Conservation (phyloP, 2,888 invertebrate genomes). For the Pollenia labialis region DNA sequence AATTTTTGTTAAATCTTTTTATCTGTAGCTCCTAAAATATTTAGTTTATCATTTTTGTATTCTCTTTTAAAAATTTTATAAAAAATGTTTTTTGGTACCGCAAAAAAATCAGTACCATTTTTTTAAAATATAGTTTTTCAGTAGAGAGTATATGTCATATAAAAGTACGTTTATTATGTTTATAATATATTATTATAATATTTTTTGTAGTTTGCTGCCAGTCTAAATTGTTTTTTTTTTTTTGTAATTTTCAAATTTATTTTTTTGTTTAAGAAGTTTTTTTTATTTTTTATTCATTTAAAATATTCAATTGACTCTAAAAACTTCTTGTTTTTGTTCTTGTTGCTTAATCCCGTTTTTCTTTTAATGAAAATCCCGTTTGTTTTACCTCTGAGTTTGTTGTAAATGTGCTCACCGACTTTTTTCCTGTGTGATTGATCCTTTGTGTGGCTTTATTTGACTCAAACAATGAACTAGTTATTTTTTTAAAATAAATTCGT, state of each 20-base stretch:
- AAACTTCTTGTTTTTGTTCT: conserved; percentile 40
- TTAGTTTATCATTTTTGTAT: conserved; percentile 22
- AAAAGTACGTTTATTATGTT: conserved; percentile 53
- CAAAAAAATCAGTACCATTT: conserved; percentile 65
- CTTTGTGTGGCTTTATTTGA: conserved; percentile 64
- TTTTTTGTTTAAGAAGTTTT: conserved; percentile 32
- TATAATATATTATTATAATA: conserved; percentile 41
- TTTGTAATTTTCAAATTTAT: conserved; percentile 12
- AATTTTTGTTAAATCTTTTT: conserved; percentile 14
- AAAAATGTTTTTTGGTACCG: conserved; percentile 40
- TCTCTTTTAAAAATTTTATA: conserved; percentile 48
- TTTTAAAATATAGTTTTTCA: conserved; percentile 13
- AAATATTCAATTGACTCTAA: conserved; percentile 63
- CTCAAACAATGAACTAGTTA: conserved; percentile 74
- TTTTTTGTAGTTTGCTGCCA: conserved; percentile 69
- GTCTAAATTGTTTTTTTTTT: conserved; percentile 66
- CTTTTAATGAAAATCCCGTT: conserved; percentile 13
- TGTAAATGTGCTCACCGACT: conserved; percentile 47
- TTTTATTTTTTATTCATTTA: conserved; percentile 30
- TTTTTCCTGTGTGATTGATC: conserved; percentile 40
- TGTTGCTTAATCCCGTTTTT: conserved; percentile 44
- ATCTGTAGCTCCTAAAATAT: conserved; percentile 50
- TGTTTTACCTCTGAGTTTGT: conserved; percentile 62
- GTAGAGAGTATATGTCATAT: conserved; percentile 24
- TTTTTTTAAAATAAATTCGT: conserved; percentile 76